A percentile compares a stretch with the other conserved stretches of the same genome.
These are phyloP conservation scores for Vidua chalybeata DNA, from an alignment of 2,113 vertebrate species.

Conservation along the genomic window DNA sequence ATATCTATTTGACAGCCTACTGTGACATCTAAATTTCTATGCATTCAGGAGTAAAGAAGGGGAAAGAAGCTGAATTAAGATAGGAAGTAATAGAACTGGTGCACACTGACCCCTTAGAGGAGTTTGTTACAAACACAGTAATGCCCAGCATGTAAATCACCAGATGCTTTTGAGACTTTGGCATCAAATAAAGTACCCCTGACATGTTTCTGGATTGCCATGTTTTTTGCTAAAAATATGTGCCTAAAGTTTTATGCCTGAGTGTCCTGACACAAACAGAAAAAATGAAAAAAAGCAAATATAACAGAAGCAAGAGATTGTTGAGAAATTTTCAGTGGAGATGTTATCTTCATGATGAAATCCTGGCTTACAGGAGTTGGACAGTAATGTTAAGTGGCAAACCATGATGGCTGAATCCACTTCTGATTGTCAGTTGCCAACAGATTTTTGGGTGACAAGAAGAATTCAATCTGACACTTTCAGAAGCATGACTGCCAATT, in stretches of 20 bases:
- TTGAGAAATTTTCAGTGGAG: not conserved
- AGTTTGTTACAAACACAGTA: not conserved
- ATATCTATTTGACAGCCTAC: not conserved
- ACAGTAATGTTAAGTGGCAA: not conserved
- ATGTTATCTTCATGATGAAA: not conserved
- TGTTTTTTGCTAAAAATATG: not conserved
- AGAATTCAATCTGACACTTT: not conserved
- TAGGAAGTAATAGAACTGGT: not conserved
- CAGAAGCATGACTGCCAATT: not conserved
- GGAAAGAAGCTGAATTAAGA: not conserved
- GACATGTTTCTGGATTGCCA: not conserved
- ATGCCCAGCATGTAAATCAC: not conserved
- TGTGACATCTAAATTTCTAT: not conserved
- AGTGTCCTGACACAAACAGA: not conserved
- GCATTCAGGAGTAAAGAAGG: not conserved
- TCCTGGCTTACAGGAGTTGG: not conserved
- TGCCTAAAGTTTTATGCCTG: not conserved
- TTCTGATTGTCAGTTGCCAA: not conserved
- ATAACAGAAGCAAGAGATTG: not conserved
- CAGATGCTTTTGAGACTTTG: not conserved
- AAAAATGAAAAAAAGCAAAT: not conserved
- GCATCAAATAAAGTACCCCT: not conserved
- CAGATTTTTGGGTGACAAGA: not conserved
- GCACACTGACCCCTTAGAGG: not conserved
- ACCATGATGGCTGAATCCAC: not conserved